Base-by-base conservation (phyloP, 1,140 invertebrate species). In the Metaphire vulgaris region DNA sequence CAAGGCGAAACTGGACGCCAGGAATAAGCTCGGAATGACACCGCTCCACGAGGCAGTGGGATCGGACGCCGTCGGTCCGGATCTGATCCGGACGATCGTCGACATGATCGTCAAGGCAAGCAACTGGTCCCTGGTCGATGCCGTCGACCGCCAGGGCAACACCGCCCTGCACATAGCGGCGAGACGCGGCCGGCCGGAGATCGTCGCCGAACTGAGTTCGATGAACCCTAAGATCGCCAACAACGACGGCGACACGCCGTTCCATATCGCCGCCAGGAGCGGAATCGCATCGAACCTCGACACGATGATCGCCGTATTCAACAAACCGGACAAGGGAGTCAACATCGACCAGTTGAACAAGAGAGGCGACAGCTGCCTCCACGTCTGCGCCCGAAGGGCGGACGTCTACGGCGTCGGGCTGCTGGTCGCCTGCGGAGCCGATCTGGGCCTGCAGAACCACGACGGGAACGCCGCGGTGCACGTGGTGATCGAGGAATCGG, bases 51-150 rank as follows among this genome's bases (percentile, higher is more conserved):
- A 71, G 29, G 77, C 77, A 6, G 69, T 31, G 14, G 28, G 14
- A 16, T 77, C 75, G 1, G 68, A 74, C 29, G 32, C n/a, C 64
- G 72, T 69, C 14, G 30, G 34, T 6, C 28, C 77, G 14, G 70
- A 76, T 31, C 33, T 74, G 16, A 71, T 78, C 15, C 33, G 65
- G 29, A 31, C 31, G 16, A 28, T 78, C 6, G 75, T 78, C 28
- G 64, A 69, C 2, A 41, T 56, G 34, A 78, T 77, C 30, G 74
- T 78, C 26, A 73, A 78, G 70, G 74, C 69, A 15, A 65, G 65
- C 72, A 75, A 65, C 33, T 77, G 78, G 76, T 69, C 76, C 15
- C 72, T 78, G 65, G 65, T 79, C 28, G 78, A 79, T 75, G 78
- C 56, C 6, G 15, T 28, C 1, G 78, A 79, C 33, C 32, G 69